Evolutionary conservation across 2,113 vertebrate species (phyloP).

Genomic region (Nematolebias whitei): DNA sequence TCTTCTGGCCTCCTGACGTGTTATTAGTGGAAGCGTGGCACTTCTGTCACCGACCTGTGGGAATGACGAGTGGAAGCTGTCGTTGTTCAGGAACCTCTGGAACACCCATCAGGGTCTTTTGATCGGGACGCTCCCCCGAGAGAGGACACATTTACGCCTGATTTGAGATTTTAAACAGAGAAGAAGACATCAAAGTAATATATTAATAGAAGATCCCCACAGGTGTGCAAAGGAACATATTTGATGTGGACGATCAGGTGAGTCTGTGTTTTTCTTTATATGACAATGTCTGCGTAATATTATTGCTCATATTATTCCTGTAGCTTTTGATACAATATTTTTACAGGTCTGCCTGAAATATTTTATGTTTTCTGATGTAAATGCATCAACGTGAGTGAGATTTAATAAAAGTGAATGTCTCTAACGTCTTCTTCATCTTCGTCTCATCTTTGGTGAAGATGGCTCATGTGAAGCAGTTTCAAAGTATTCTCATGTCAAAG

Average conservation of each 20-base stretch:
- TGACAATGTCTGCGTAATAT: no score
- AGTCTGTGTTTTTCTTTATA: slow-evolving; percentile 2
- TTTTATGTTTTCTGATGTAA: no score
- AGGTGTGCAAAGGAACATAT: background rate
- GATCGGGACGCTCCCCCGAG: slow-evolving; percentile 4
- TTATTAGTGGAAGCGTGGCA: slow-evolving; percentile 74
- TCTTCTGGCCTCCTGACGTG: slow-evolving; percentile 21
- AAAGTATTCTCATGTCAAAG: slow-evolving; percentile 81
- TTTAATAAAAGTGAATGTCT: background rate
- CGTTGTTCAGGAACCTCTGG: slow-evolving; percentile 44
- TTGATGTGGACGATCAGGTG: slow-evolving; percentile 5
- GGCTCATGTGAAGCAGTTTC: slow-evolving; percentile 69
- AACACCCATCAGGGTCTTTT: slow-evolving; percentile 6
- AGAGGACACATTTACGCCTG: slow-evolving; percentile 5
- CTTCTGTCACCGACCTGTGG: slow-evolving; percentile 69
- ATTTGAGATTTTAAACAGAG: background rate
- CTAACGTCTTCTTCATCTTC: background rate
- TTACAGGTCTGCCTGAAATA: no score
- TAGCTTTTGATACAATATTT: background rate
- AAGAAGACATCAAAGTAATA: background rate
- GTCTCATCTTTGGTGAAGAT: slow-evolving; percentile 60
- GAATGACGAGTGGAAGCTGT: slow-evolving; percentile 64
- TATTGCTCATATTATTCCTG: no score
- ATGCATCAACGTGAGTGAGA: no score
- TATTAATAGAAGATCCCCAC: background rate